Percentiles rank a stretch among this genome's conserved stretches.
Evolutionary conservation across 2,113 vertebrate genomes (phyloP).

Genomic region (Maccullochella peelii): DNA sequence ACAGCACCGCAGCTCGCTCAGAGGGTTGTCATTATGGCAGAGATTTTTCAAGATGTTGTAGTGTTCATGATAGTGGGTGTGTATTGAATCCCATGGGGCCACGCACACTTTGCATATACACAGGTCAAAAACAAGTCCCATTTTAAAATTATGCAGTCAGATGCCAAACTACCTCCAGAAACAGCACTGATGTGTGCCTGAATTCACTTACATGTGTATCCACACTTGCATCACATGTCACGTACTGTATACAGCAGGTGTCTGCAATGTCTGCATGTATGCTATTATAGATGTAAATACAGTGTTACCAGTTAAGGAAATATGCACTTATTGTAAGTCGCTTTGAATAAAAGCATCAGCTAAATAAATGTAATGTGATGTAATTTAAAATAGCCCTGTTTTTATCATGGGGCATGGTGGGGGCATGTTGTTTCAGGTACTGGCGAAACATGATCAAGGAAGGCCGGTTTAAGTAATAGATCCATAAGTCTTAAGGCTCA

Average conservation of each 20-base stretch:
- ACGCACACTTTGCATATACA: neutral
- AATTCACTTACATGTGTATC: neutral
- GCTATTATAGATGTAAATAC: neutral
- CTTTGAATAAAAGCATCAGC: too few relatives aligned
- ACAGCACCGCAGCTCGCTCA: neutral
- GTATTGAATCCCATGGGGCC: constrained; percentile 7
- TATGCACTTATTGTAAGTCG: too few relatives aligned
- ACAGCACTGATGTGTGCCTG: constrained; percentile 1
- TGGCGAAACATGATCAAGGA: neutral
- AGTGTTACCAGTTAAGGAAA: neutral
- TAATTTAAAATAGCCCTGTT: neutral
- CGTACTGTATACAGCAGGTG: neutral
- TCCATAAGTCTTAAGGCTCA: neutral
- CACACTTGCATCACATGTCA: constrained; percentile 11
- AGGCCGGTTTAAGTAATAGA: neutral
- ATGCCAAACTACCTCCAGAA: neutral
- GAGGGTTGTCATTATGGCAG: neutral
- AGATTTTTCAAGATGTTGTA: constrained; percentile 30
- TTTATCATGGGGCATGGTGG: too few relatives aligned
- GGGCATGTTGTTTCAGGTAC: neutral
- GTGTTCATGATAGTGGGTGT: constrained; percentile 24
- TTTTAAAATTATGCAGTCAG: constrained; percentile 16
- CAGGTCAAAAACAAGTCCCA: neutral
- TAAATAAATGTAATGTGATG: too few relatives aligned
- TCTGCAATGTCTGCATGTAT: neutral